phyloP scores from a whole-genome alignment of 2,113 vertebrate species.

The Tetrao urogallus region DNA sequence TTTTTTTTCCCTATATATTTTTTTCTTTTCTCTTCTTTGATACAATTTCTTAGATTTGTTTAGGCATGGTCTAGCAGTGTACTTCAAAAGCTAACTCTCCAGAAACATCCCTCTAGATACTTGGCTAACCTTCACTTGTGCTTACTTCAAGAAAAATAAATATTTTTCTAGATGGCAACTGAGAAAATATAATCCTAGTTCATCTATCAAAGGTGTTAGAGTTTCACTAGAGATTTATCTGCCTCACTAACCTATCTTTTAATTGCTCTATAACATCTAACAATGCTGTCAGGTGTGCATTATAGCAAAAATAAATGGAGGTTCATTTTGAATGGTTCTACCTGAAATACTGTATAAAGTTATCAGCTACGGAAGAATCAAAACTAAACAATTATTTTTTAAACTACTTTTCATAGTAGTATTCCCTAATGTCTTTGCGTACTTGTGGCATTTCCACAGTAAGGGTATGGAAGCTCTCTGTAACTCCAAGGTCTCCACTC shows the following conservation, averaged over 20 bases:
- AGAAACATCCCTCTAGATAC: not conserved
- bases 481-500: not conserved
- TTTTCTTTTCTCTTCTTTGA: not conserved
- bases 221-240: not conserved
- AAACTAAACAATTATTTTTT: not conserved
- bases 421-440: not conserved
- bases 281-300: not conserved
- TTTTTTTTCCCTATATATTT: accelerated
- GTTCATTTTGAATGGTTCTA: not conserved
- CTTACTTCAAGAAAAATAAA: not conserved
- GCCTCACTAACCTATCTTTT: not conserved
- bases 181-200: not conserved
- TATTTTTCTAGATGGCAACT: not conserved
- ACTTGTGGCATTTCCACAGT: not conserved
- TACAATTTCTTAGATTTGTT: not conserved
- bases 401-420: not conserved
- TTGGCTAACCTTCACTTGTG: not conserved
- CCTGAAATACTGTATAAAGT: not conserved
- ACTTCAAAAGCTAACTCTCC: not conserved
- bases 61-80: not conserved
- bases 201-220: not conserved
- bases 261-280: not conserved
- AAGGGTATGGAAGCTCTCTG: not conserved
- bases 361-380: not conserved
- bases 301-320: not conserved